Evolutionary conservation across 2,888 invertebrate species (phyloP), one percentile per base, ranked within the genome.

Genomic region (Heteromyza rotundicornis): DNA sequence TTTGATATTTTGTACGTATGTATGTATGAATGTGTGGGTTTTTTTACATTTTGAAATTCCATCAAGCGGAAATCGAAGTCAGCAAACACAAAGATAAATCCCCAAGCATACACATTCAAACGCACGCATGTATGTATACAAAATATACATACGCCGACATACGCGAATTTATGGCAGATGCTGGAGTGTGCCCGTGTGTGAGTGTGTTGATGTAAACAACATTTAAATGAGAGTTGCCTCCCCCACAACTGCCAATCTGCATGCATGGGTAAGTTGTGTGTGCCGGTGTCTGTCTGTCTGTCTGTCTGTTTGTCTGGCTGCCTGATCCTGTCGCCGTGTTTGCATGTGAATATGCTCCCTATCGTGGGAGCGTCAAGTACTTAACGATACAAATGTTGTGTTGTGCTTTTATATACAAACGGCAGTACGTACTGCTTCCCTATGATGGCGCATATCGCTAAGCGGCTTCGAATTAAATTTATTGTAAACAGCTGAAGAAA

Each of bases 51-150:
- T 50, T 49, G 35, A 54, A 62, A 66, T 60, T 60, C 51, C 57
- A 60, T 67, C 58, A 64, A 62, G 62, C 63, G 57, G 53, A 65
- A 67, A 65, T 67, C 64, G 64, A 65, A 67, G 62, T 63, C 57
- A 59, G 55, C 53, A 64, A 60, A 20, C 40, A 20, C 23, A 36
- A 40, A 40, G 8, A 19, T 19, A 54, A 57, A 51, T 56, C n/a
- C 27, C 2, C 35, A 36, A 58, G 19, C 54, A 35, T 36, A 50
- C 57, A 51, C 58, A 52, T 52, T 51, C 35, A 36, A 49, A 44
- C 58, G 22, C 50, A 54, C 50, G 32, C 32, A 10, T 20, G 27
- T 32, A 35, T 52, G 23, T n/a, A 40, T n/a, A 40, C 40, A 40
- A 3, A 7, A 60, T 24, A 40, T 3, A 27, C 44, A 57, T 8